Base-by-base conservation (phyloP, 2,113 vertebrate genomes). In the Chloropsis cyanopogon region DNA sequence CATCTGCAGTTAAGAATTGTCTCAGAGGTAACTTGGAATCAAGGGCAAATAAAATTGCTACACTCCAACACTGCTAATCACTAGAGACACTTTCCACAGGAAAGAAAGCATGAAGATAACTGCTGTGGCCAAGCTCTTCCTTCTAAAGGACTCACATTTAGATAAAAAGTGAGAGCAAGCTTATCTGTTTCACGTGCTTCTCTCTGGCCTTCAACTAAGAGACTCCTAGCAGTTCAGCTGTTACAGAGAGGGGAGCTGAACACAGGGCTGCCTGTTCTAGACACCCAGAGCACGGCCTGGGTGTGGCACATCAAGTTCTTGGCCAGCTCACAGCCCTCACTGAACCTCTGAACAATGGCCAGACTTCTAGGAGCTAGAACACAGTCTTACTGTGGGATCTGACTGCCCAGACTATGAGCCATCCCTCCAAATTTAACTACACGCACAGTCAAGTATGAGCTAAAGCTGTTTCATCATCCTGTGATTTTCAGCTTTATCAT, bases 321-420 rank as follows among this genome's bases (percentile, higher is more conserved):
- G 95, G 95, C 88, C 81, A 39, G 90, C 90, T 85, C 82, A 76
- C 66, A 80, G 46, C 54, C 9, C 91, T 85, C 52, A 56, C 78
- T 82, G 89, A 92, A 35, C n/a, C n/a, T 81, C 77, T 93, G 97
- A 96, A 96, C 90, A 85, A 84, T 71, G 88, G 90, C 83, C 97
- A 95, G 88, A 93, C 49, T 94, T 92, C 92, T 81, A 96, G 95
- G 93, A 96, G 93, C 80, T 94, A 79, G 61, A 91, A 95, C 83
- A 83, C 76, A 95, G 94, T 52, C 77, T 82, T 86, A 94, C 93
- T 95, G 93, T 82, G 76, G 26, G 90, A 91, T 86, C 59, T 18
- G 73, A 90, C 96, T 96, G 95, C 94, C 85, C 91, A 96, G 97
- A 96, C 95, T 96, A 93, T 96, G 96, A 96, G 94, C 86, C 90